Conservation (phyloP, 1,140 invertebrate genomes). For the Ectropis grisescens region DNA sequence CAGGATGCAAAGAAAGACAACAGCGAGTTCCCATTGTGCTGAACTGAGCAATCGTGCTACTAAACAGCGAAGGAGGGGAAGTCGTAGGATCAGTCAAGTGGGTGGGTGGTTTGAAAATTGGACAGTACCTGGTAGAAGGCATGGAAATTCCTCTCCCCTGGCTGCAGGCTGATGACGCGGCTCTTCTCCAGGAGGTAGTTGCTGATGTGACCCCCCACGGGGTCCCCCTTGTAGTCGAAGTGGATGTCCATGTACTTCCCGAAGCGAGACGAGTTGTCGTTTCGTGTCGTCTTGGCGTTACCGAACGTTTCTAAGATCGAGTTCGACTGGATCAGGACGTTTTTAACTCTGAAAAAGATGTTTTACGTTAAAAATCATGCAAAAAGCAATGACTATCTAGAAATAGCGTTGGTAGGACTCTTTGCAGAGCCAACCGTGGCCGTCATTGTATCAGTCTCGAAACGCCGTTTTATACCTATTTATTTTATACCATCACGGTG, state of each 20-base stretch:
- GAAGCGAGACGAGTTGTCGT: conserved; percentile 97
- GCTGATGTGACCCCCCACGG: conserved; percentile 95
- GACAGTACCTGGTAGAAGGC: conserved; percentile 98
- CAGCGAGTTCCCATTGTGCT: no score
- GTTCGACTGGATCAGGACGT: conserved; percentile 96
- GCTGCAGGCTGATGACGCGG: conserved; percentile 92
- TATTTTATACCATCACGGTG: no score
- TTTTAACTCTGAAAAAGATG: conserved; percentile 90
- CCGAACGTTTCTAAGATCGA: conserved; percentile 96
- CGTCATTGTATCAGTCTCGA: no score
- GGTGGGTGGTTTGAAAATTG: no score
- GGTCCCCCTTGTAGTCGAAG: conserved; percentile 98
- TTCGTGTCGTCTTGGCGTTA: conserved; percentile 97
- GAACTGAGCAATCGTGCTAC: no score
- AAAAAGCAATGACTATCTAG: no score
- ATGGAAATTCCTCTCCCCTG: conserved; percentile 97
- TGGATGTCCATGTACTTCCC: conserved; percentile 99
- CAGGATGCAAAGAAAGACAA: no score
- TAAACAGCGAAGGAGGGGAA: no score
- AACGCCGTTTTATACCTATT: no score
- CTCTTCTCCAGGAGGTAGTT: conserved; percentile 98
- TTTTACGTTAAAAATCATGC: no score
- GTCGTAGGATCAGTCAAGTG: no score
- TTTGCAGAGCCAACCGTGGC: neutral
- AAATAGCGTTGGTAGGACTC: neutral